Percentiles rank a stretch among this genome's conserved stretches.
Evolutionary conservation across 2,113 vertebrate genomes (phyloP).

Genomic region (Chitala chitala): DNA sequence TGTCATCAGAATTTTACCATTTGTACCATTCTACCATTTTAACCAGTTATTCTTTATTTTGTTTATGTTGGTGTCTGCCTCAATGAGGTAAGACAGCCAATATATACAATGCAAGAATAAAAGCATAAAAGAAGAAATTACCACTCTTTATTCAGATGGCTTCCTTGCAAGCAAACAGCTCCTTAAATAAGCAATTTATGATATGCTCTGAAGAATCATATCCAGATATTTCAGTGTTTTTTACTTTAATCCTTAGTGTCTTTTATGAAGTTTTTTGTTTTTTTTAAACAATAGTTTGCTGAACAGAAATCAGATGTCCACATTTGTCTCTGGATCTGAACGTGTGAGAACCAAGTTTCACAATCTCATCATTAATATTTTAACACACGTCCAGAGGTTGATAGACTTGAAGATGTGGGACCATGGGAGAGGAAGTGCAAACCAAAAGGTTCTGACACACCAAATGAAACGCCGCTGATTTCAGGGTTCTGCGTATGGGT

Average conservation of each 20-base stretch:
- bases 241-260: slow-evolving; percentile 6
- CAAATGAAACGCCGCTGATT: not conserved
- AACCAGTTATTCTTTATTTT: not conserved
- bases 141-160: not conserved
- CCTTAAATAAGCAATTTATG: slow-evolving; percentile 6
- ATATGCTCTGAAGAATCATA: not conserved
- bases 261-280: not conserved
- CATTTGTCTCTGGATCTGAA: not conserved
- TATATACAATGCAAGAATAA: no score
- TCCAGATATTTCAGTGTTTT: not conserved
- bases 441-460: not conserved
- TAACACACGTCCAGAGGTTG: not conserved
- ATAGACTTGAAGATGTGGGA: not conserved
- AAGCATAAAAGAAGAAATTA: slow-evolving; percentile 9
- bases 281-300: not conserved
- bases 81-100: no score
- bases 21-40: not conserved
- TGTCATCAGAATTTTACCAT: not conserved
- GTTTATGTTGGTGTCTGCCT: slow-evolving; percentile 5
- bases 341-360: not conserved
- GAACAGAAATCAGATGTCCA: not conserved
- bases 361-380: slow-evolving; percentile 17
- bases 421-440: not conserved
- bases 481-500: not conserved
- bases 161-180: not conserved